Evolutionary conservation across 2,888 invertebrate species (phyloP).

Genomic region (Eudemis profundana): DNA sequence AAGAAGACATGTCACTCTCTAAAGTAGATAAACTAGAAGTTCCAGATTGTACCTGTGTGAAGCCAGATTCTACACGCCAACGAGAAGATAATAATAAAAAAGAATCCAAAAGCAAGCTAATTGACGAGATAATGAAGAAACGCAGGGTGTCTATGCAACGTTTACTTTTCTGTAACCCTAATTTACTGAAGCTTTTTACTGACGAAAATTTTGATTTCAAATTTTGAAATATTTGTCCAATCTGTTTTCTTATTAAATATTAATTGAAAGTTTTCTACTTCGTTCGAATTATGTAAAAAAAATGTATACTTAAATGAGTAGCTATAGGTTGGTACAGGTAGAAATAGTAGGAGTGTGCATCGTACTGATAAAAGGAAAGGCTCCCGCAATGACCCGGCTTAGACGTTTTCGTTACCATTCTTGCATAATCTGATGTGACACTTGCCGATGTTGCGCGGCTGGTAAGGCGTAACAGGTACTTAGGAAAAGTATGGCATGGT

Average conservation of each 20-base stretch:
- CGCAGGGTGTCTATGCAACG: conserved; percentile 64
- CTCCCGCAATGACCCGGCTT: conserved; percentile 41
- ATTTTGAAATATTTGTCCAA: conserved; percentile 46
- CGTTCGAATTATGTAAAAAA: background rate
- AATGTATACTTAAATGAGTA: background rate
- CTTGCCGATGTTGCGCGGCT: conserved; percentile 11
- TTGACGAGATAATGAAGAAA: conserved; percentile 55
- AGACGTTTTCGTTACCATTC: conserved; percentile 43
- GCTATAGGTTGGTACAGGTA: conserved; percentile 2
- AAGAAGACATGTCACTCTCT: conserved; percentile 59
- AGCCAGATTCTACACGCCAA: conserved; percentile 44
- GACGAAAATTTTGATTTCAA: conserved; percentile 71
- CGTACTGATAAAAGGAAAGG: conserved; percentile 38
- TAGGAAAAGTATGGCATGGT: background rate
- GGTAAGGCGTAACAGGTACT: background rate
- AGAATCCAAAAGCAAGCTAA: conserved; percentile 49
- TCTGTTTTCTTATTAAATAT: background rate
- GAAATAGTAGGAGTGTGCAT: conserved; percentile 35
- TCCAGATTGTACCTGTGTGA: conserved; percentile 61
- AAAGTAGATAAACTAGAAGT: conserved; percentile 41
- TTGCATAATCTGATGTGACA: conserved; percentile 36
- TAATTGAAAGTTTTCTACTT: too few relatives aligned
- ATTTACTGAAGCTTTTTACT: conserved; percentile 70
- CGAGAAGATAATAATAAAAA: conserved; percentile 43
- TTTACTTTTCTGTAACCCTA: conserved; percentile 64